phyloP scores from a whole-genome alignment of 2,113 vertebrate species.

The Nicator chloris region DNA sequence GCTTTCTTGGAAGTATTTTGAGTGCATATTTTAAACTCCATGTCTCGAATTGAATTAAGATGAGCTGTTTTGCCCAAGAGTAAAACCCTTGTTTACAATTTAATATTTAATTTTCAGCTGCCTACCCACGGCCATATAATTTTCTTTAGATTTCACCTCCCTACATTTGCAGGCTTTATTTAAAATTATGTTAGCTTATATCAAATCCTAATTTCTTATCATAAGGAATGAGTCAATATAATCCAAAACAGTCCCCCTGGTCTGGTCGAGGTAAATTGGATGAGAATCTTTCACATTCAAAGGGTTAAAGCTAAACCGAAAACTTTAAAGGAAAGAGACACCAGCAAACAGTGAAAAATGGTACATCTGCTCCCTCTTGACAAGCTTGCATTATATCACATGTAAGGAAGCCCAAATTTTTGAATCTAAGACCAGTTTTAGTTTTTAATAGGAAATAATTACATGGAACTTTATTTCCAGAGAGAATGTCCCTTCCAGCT shows the following conservation, averaged over 20 bases:
- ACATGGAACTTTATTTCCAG: slow-evolving; percentile 41
- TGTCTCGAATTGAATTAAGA: background rate
- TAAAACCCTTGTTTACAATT: background rate
- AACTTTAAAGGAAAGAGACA: slow-evolving; percentile 29
- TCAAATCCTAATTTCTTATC: background rate
- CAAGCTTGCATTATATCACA: background rate
- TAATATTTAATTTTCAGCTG: slow-evolving; percentile 16
- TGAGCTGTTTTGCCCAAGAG: background rate
- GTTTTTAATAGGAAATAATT: slow-evolving; percentile 46
- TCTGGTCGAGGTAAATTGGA: background rate
- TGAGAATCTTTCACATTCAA: slow-evolving; percentile 14
- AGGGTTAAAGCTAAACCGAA: slow-evolving; percentile 39
- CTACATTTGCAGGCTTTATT: background rate
- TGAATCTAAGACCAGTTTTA: slow-evolving; percentile 28
- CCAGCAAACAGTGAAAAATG: slow-evolving; percentile 45
- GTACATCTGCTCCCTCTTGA: background rate
- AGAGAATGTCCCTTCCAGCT: slow-evolving; percentile 35
- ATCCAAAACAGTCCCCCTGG: background rate
- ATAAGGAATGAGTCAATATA: background rate
- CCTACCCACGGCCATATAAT: background rate
- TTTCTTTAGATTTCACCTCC: background rate
- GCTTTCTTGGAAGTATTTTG: slow-evolving; percentile 49
- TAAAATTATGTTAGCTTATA: background rate
- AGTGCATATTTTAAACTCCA: slow-evolving; percentile 8
- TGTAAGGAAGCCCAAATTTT: slow-evolving; percentile 16